Conservation (phyloP, 1,140 invertebrate species). For the Drosophila gunungcola region DNA sequence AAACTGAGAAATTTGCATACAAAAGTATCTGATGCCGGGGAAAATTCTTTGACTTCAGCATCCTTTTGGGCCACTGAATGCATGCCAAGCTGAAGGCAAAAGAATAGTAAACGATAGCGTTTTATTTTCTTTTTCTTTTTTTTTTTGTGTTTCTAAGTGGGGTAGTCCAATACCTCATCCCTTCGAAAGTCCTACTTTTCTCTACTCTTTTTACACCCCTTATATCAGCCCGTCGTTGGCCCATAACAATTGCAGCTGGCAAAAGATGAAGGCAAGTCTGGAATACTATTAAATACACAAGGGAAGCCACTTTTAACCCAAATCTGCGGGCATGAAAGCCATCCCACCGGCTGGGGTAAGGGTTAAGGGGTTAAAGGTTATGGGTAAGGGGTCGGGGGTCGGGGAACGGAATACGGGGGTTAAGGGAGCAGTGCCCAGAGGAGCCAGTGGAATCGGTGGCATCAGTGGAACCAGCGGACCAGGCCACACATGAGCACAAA, state of each 20-base stretch:
- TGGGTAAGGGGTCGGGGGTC: slow-evolving; percentile 25
- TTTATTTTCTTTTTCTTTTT: neutral
- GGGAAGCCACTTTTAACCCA: slow-evolving; percentile 81
- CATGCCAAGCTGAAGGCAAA: slow-evolving; percentile 22
- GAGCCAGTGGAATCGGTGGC: slow-evolving; percentile 1
- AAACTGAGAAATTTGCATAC: slow-evolving; percentile 46
- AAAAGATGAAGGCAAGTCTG: slow-evolving; percentile 35
- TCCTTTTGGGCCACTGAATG: slow-evolving; percentile 25
- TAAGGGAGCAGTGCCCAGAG: slow-evolving; percentile 8
- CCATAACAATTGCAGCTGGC: slow-evolving; percentile 42
- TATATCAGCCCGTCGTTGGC: neutral
- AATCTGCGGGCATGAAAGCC: slow-evolving; percentile 79
- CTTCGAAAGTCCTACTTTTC: neutral
- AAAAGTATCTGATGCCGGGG: slow-evolving; percentile 40
- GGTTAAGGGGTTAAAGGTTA: slow-evolving; percentile 12
- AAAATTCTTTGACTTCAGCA: slow-evolving; percentile 41
- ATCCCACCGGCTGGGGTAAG: slow-evolving; percentile 37
- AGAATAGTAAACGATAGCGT: slow-evolving; percentile 19
- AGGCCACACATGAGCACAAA: slow-evolving; percentile 71
- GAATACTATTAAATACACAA: slow-evolving; percentile 80
- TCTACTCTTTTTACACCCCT: neutral
- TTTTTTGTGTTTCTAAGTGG: slow-evolving; percentile 14
- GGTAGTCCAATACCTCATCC: slow-evolving; percentile 7
- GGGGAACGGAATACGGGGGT: neutral
- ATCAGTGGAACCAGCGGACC: slow-evolving; percentile 23